A percentile compares a stretch with the other conserved stretches of the same genome.
These are phyloP conservation scores for Hirtodrosophila histrioides DNA, from an alignment of 2,888 invertebrate species.

Conservation along the genomic window DNA sequence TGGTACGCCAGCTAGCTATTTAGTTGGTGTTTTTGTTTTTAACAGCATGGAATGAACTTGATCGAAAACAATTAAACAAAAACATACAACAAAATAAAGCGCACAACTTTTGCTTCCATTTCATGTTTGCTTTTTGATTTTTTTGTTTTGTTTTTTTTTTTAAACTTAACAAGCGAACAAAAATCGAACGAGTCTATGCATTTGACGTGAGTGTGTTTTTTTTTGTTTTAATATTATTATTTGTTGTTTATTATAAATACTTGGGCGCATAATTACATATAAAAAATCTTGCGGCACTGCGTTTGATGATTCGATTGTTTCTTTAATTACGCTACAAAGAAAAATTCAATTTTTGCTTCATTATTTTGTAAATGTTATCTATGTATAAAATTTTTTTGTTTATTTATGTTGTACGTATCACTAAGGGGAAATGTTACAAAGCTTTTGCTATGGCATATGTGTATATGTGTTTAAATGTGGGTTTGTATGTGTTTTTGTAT, in stretches of 20 bases:
- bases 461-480: slow-evolving; percentile 30
- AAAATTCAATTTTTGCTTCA: slow-evolving; percentile 53
- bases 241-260: slow-evolving; percentile 68
- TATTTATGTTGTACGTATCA: slow-evolving; percentile 50
- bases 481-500: slow-evolving; percentile 20
- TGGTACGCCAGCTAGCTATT: slow-evolving; percentile 41
- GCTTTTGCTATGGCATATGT: slow-evolving; percentile 78
- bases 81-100: slow-evolving; percentile 47
- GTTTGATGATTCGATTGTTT: slow-evolving; percentile 57
- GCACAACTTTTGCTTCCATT: slow-evolving; percentile 44
- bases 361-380: slow-evolving; percentile 55
- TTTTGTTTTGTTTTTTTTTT: slow-evolving; percentile 25
- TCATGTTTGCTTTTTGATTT: slow-evolving; percentile 17
- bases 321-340: slow-evolving; percentile 65
- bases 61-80: slow-evolving; percentile 50
- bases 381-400: slow-evolving; percentile 61
- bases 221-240: slow-evolving; percentile 24
- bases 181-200: slow-evolving; percentile 47
- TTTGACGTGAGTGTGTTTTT: slow-evolving; percentile 30
- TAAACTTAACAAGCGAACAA: slow-evolving; percentile 74
- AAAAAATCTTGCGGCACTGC: slow-evolving; percentile 52
- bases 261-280: slow-evolving; percentile 63
- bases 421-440: slow-evolving; percentile 73
- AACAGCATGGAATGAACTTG: slow-evolving; percentile 73
- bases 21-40: slow-evolving; percentile 44